Evolutionary conservation across 37 sponge, comb jelly and placozoan genomes (phyloP), one percentile per base, ranked within the genome.

Genomic region (Beroe forskalii): DNA sequence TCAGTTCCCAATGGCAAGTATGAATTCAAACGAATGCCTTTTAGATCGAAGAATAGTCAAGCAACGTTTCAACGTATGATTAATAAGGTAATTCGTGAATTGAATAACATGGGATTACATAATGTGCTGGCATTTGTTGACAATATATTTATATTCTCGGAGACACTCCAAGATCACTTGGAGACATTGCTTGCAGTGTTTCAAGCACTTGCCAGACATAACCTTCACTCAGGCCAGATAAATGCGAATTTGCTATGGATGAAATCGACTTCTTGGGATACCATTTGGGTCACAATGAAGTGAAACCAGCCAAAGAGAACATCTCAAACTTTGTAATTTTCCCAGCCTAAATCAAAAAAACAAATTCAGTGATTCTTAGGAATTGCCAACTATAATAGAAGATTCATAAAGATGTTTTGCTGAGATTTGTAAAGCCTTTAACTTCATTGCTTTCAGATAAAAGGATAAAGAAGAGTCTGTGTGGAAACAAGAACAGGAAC

Each of bases 61-160:
- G 92, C 92, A 22, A 92, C 90, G 12, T 89, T 93, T 28, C 93
- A 93, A 61, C n/a, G 92, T 37, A 9, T 89, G 12, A 76, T 91
- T 76, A 61, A 93, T 31, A 32, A 40, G 17, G 67, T 91, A 25
- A 27, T 69, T 41, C 32, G 41, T n/a, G 90, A 89, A 14, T 1
- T 91, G n/a, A 41, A 86, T 31, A 19, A 90, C 37, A 72, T 8
- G 31, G 76, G 40, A 33, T 33, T 72, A 6, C 2, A 38, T 72
- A n/a, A n/a, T n/a, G 3, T 64, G 37, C 28, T 40, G 62, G 90
- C 67, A 12, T 93, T 89, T 37, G 19, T 91, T 0, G 93, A 93
- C 32, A 89, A 91, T 60, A 36, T 93, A 19, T 23, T 93, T 33
- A 37, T 93, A 0, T 12, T 35, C 22, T 60, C 66, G 24, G 28